Evolutionary conservation across 2,888 invertebrate genomes (phyloP).

Genomic region (Cetonia aurata): DNA sequence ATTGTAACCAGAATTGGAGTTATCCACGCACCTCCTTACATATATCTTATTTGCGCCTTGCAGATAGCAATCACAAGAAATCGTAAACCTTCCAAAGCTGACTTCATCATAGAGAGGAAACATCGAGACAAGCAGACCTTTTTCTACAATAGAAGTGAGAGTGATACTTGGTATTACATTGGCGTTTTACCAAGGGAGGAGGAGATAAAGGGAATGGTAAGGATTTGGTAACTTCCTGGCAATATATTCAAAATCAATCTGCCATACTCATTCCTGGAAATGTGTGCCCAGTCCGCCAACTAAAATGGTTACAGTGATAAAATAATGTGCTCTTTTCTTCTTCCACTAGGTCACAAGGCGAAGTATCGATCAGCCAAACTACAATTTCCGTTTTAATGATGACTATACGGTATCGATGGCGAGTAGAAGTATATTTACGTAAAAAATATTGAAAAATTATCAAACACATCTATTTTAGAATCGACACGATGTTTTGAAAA

Average conservation of each 20-base stretch:
- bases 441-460: no score
- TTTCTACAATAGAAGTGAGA: neutral
- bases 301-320: no score
- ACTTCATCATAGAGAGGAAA: conserved; percentile 22
- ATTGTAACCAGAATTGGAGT: no score
- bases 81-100: conserved; percentile 30
- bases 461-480: conserved; percentile 1
- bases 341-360: neutral
- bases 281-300: no score
- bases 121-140: neutral
- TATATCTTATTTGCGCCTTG: no score
- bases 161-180: conserved; percentile 27
- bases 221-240: neutral
- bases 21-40: no score
- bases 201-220: conserved; percentile 1
- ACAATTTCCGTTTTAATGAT: neutral
- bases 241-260: no score
- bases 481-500: neutral
- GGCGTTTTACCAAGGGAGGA: conserved; percentile 15
- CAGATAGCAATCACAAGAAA: conserved; percentile 40
- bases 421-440: neutral
- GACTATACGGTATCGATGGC: conserved; percentile 2
- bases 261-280: no score
- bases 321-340: neutral
- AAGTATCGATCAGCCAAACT: neutral